Base-by-base conservation (phyloP, 2,113 vertebrate species). In the Heptranchias perlo region DNA sequence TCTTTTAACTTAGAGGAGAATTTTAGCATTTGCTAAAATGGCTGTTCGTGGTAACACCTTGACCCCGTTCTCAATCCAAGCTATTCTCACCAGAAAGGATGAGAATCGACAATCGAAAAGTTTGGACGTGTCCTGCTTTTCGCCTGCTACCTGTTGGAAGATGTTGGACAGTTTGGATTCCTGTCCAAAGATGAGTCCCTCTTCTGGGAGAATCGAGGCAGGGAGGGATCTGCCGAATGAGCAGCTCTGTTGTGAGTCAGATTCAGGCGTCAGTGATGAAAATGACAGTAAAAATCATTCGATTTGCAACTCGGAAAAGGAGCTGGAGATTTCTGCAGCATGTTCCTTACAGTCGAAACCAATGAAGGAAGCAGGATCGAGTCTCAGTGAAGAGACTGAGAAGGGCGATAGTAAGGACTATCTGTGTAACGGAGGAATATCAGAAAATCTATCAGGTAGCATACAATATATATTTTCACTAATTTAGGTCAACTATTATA, bases 11-110 rank as follows among this genome's bases (percentile, higher is more conserved):
- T 95, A 31, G 16, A 44, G 78, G 78, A 47, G 78, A 44, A 82
- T n/a, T n/a, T n/a, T 44, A 67, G 44, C 64, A 49, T 94, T 96
- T 64, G 96, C 95, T 84, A 97, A 97, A 96, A 99, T 99, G 98
- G 98, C 98, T 96, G 98, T 98, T 96, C 98, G 98, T 96, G 96
- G 96, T 96, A 97, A 96, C 97, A 97, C 98, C 96, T 97, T 99
- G 96, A 98, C 98, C 98, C 98, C 98, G 47, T 99, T 99, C 97
- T 99, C 99, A 64, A 99, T 99, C 97, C 99, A 99, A 97, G 98
- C 99, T 96, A 99, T 99, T 97, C 97, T 99, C 96, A 98, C 98
- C 97, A 98, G 98, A 97, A 99, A 99, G 96, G 99, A 99, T 96
- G 98, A 98, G 96, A 98, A 97, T 61, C 95, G 97, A 96, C 97